Conservation (phyloP, 2,113 vertebrate species). For the Enhydra lutris region DNA sequence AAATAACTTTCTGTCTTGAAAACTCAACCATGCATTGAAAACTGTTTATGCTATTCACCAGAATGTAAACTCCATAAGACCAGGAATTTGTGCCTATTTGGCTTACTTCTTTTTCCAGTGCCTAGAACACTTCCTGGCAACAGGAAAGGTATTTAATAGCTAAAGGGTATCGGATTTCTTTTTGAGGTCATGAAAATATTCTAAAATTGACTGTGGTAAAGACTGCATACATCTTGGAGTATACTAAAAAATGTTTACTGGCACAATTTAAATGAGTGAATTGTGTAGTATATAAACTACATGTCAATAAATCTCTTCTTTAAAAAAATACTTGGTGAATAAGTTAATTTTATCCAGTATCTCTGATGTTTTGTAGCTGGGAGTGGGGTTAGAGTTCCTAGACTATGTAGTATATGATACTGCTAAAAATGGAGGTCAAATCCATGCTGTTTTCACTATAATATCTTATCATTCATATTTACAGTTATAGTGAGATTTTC, state of each 20-base stretch:
- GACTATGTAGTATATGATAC: not conserved
- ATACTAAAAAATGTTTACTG: not conserved
- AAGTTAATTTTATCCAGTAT: not conserved
- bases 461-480: not conserved
- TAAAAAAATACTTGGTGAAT: not conserved
- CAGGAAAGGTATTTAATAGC: not conserved
- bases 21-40: not conserved
- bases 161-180: not conserved
- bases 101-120: not conserved
- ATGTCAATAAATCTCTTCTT: not conserved
- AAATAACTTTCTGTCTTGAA: slow-evolving; percentile 12
- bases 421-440: slow-evolving; percentile 7
- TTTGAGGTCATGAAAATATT: not conserved
- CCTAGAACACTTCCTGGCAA: not conserved
- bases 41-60: not conserved
- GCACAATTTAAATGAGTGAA: not conserved
- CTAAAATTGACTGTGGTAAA: not conserved
- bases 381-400: not conserved
- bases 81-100: not conserved
- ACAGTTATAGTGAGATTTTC: not conserved
- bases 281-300: not conserved
- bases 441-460: not conserved
- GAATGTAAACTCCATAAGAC: not conserved
- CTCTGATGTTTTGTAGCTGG: not conserved
- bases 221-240: not conserved